Conservation (phyloP, 2,888 invertebrate species). For the Macrosoma leucophasiata region DNA sequence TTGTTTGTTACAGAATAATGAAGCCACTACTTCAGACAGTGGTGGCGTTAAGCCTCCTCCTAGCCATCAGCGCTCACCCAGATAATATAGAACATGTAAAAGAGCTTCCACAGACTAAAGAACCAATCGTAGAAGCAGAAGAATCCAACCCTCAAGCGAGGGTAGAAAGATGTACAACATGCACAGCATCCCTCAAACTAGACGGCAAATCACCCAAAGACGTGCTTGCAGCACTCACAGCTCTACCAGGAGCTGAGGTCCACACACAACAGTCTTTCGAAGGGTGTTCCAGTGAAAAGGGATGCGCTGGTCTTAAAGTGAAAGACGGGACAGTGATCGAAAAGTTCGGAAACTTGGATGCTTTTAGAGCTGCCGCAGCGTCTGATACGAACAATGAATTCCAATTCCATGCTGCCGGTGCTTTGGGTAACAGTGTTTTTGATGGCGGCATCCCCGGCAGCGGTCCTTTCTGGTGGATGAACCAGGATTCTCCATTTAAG, state of each 20-base stretch:
- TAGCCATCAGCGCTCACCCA: conserved; percentile 47
- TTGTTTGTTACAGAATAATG: conserved; percentile 62
- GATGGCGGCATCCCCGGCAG: conserved; percentile 44
- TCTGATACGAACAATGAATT: conserved; percentile 48
- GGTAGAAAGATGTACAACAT: conserved; percentile 52
- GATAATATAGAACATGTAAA: conserved; percentile 53
- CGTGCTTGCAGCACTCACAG: conserved; percentile 45
- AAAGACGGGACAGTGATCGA: conserved; percentile 62
- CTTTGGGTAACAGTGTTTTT: conserved; percentile 39
- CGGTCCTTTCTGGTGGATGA: conserved; percentile 79
- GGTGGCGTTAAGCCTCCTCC: conserved; percentile 54
- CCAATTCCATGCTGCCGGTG: conserved; percentile 53
- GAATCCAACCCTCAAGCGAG: conserved; percentile 46
- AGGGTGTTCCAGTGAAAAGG: conserved; percentile 58
- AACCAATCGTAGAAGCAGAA: conserved; percentile 49
- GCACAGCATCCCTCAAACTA: conserved; percentile 34
- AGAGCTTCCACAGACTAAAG: conserved; percentile 45
- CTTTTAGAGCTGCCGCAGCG: conserved; percentile 50
- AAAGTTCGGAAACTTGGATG: conserved; percentile 55
- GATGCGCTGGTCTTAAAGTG: conserved; percentile 65
- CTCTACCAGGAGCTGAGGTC: conserved; percentile 48
- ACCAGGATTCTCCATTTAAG: conserved; percentile 75
- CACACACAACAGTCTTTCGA: conserved; percentile 63
- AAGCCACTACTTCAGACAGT: conserved; percentile 63
- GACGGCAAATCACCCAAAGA: conserved; percentile 46